A percentile compares a stretch with the other conserved stretches of the same genome.
Evolutionary conservation across 2,113 vertebrate species (phyloP).

Genomic region (Montifringilla adamsi): DNA sequence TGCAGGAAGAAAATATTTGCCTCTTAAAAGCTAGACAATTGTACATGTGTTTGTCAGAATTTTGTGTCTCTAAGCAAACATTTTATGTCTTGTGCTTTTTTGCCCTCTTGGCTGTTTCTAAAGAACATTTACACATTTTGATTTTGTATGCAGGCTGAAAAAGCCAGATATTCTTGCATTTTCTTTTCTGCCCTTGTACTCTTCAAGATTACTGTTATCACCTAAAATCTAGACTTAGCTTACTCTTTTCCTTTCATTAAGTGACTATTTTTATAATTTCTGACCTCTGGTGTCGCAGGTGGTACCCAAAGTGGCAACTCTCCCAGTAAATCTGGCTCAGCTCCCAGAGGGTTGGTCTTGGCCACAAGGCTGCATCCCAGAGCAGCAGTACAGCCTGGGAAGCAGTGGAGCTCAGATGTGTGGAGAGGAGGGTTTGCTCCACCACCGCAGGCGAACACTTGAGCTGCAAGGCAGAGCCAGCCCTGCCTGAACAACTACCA

Average conservation of each 20-base stretch:
- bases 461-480: neutral
- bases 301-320: too few relatives aligned
- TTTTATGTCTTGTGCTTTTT: neutral
- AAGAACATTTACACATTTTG: neutral
- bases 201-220: neutral
- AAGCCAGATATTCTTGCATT: neutral
- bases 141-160: neutral
- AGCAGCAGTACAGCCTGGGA: neutral
- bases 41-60: neutral
- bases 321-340: neutral
- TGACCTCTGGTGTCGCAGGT: neutral
- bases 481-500: fast-evolving
- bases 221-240: neutral
- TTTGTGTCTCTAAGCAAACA: neutral
- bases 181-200: neutral
- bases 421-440: fast-evolving
- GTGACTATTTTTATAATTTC: neutral
- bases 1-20: neutral
- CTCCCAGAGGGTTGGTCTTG: neutral
- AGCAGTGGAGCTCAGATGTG: fast-evolving
- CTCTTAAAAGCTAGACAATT: neutral
- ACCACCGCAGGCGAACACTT: neutral
- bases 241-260: neutral
- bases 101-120: neutral
- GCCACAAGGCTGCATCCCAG: neutral